Evolutionary conservation across 2,113 vertebrate genomes (phyloP).

Genomic region (Strix aluco): DNA sequence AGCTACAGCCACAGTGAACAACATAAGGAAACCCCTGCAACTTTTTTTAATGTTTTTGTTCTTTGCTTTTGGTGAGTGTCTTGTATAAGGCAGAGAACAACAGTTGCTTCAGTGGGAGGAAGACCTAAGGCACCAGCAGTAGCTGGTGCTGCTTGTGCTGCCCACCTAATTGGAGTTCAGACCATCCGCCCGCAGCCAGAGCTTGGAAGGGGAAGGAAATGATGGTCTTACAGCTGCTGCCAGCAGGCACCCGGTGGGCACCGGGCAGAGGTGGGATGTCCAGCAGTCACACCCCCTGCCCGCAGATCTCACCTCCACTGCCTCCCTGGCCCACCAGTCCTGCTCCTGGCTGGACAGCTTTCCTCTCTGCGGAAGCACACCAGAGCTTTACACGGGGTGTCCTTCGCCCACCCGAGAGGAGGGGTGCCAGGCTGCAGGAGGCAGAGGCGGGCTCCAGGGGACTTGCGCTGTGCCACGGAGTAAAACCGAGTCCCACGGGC

Average conservation of each 20-base stretch:
- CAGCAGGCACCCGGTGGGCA: neutral
- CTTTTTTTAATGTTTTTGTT: no score
- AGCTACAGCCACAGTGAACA: neutral
- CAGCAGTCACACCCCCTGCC: no score
- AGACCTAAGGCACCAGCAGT: neutral
- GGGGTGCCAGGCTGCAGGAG: accelerated
- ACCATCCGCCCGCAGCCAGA: neutral
- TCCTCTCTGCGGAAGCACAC: accelerated
- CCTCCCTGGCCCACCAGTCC: accelerated
- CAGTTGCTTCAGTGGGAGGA: neutral
- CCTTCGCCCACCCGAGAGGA: neutral
- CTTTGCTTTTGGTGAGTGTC: neutral
- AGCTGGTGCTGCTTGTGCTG: neutral
- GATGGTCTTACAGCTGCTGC: no score
- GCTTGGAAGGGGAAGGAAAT: neutral
- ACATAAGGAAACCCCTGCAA: neutral
- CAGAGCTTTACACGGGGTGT: neutral
- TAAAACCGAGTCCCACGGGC: no score
- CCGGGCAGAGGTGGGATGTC: no score
- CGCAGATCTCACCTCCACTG: accelerated
- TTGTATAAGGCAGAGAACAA: neutral
- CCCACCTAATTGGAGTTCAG: neutral
- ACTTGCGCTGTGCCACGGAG: accelerated
- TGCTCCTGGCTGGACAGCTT: neutral
- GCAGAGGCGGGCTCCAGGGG: neutral